Percentiles rank a stretch among this genome's conserved stretches.
These are phyloP conservation scores for Helicorthomorpha holstii DNA, from an alignment of 1,140 invertebrate species.

Conservation along the genomic window DNA sequence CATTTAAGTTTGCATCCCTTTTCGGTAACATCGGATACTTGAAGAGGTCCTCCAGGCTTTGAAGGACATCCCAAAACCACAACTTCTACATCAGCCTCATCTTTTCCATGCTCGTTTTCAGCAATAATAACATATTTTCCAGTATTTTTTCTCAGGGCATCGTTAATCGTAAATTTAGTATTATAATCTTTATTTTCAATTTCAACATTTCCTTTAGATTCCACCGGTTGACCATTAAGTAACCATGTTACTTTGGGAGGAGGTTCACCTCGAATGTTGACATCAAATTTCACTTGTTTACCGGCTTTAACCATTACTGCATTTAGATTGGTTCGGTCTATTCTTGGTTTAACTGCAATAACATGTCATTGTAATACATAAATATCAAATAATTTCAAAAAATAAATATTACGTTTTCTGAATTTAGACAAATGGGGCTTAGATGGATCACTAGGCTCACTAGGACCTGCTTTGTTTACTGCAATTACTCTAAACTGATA, in stretches of 20 bases:
- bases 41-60: slow-evolving; percentile 55
- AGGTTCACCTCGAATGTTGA: slow-evolving; percentile 87
- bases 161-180: slow-evolving; percentile 73
- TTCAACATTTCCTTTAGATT: slow-evolving; percentile 49
- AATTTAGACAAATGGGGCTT: slow-evolving; percentile 78
- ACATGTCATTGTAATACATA: slow-evolving; percentile 9
- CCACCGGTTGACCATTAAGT: slow-evolving; percentile 35
- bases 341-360: slow-evolving; percentile 77
- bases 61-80: slow-evolving; percentile 46
- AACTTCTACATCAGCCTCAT: slow-evolving; percentile 84
- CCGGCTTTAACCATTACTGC: slow-evolving; percentile 75
- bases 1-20: slow-evolving; percentile 81
- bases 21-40: slow-evolving; percentile 84
- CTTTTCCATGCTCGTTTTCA: slow-evolving; percentile 77
- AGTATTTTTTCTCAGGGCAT: slow-evolving; percentile 62
- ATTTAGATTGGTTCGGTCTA: slow-evolving; percentile 85
- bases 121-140: slow-evolving; percentile 82
- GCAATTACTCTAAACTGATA: slow-evolving; percentile 91
- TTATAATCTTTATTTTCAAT: slow-evolving; percentile 83
- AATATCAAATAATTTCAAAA: not conserved
- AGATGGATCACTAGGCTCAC: slow-evolving; percentile 85
- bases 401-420: slow-evolving; percentile 51
- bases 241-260: slow-evolving; percentile 83
- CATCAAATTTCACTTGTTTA: slow-evolving; percentile 77
- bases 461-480: slow-evolving; percentile 88